Percentiles rank a stretch among this genome's conserved stretches.
These are phyloP conservation scores for Hormiphora californensis DNA, from an alignment of 37 sponge, comb jelly and placozoan genomes.

Conservation along the genomic window DNA sequence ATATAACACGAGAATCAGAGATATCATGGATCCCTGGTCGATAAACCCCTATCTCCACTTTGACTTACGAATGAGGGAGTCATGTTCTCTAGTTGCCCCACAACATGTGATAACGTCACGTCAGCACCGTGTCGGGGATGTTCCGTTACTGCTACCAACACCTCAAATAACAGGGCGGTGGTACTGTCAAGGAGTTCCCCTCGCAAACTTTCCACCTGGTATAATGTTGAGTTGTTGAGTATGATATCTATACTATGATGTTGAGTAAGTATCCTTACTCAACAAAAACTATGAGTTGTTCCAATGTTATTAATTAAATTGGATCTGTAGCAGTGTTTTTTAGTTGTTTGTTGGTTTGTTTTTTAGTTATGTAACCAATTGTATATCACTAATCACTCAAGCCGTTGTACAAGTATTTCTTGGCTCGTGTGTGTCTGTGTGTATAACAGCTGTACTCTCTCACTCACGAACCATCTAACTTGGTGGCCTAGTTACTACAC, in stretches of 20 bases:
- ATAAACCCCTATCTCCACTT: too few species aligned
- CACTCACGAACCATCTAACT: too few species aligned
- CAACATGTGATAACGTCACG: not conserved
- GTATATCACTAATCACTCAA: too few species aligned
- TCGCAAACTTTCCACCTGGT: conserved; percentile 2
- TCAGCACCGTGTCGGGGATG: conserved; percentile 18
- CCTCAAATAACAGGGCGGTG: conserved; percentile 25
- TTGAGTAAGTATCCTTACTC: not conserved
- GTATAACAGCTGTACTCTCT: too few species aligned
- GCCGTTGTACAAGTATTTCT: too few species aligned
- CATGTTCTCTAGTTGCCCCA: not conserved
- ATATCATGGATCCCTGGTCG: too few species aligned
- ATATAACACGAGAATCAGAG: too few species aligned
- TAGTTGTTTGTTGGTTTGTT: not conserved
- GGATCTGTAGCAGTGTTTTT: not conserved
- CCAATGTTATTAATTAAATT: not conserved
- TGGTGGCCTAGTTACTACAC: not conserved
- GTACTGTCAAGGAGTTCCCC: conserved; percentile 10
- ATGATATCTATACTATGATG: not conserved
- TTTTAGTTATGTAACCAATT: not conserved
- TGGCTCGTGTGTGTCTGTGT: too few species aligned
- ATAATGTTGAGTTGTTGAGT: too few species aligned
- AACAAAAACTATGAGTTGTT: not conserved
- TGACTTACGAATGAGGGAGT: conserved; percentile 7
- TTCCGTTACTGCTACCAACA: conserved; percentile 5